Evolutionary conservation across 2,113 vertebrate species (phyloP), one percentile per base, ranked within the genome.

Genomic region (Brachyhypopomus occidentalis): DNA sequence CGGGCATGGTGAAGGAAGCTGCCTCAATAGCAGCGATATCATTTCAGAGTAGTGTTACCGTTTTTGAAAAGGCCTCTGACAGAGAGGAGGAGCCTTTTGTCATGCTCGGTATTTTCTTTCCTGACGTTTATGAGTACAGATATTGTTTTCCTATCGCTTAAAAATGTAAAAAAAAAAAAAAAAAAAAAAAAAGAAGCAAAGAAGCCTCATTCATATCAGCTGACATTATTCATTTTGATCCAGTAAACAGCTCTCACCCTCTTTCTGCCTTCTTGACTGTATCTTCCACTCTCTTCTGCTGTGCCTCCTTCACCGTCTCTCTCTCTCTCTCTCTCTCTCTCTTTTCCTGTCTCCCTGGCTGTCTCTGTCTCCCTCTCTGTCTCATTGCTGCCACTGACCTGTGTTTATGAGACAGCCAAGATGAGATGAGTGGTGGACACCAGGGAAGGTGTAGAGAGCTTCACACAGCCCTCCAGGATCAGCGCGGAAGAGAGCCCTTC

Each of bases 11-110:
- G 70, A 75, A 16, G 48, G 45, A 38, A 23, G 72, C 62, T 48
- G 52, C 0, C 66, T 60, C 14, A 69, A 30, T 23, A 36, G 62
- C 16, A 1, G 36, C 62, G 52, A 22, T 59, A 34, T 69, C 23
- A 20, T 75, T 72, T 62, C 67, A 72, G 23, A 8, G 66, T 22
- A 70, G 66, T 70, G 66, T 41, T 34, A 58, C 58, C 58, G 16
- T 8, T 38, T 1, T 22, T 70, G 16, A n/a, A 38, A 36, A 70
- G 34, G 36, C 34, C 34, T 70, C 66, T 2, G 64, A 62, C 9
- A 62, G 60, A 23, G 9, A 2, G 12, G n/a, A 6, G 25, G 36
- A 30, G 6, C 38, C 19, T 67, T 66, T 17, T 67, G 25, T 38
- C 7, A 69, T 11, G 8, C 52, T 25, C 4, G 2, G 27, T 59